Evolutionary conservation across 2,888 invertebrate genomes (phyloP).

Genomic region (Gerosis bhagava): DNA sequence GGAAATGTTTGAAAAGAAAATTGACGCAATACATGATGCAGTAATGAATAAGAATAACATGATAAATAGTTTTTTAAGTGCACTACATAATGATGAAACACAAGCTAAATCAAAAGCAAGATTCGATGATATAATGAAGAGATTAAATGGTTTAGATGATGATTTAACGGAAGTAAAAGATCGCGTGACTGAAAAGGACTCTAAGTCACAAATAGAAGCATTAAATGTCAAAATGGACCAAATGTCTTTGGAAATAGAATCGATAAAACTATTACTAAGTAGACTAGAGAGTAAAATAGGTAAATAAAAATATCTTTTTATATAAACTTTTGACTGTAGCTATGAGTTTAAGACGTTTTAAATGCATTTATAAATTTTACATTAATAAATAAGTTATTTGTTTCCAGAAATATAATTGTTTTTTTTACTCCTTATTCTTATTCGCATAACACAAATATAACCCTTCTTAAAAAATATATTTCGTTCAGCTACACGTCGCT

Average conservation of each 20-base stretch:
- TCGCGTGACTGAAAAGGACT: slow-evolving; percentile 50
- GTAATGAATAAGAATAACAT: slow-evolving; percentile 52
- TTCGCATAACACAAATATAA: too few species aligned
- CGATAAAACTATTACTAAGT: slow-evolving; percentile 55
- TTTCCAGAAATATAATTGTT: too few species aligned
- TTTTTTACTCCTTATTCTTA: too few species aligned
- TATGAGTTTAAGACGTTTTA: background rate
- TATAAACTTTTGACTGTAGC: too few species aligned
- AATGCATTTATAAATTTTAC: slow-evolving; percentile 1
- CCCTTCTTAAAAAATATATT: too few species aligned
- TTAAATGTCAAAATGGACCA: slow-evolving; percentile 66
- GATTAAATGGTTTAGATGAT: slow-evolving; percentile 56
- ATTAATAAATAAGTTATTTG: too few species aligned
- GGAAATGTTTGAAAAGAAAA: slow-evolving; percentile 51
- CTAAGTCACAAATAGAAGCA: slow-evolving; percentile 48
- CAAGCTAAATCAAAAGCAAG: slow-evolving; percentile 38
- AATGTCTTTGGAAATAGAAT: slow-evolving; percentile 59
- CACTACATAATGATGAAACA: slow-evolving; percentile 28
- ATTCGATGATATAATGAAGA: slow-evolving; percentile 55
- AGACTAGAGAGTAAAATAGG: slow-evolving; percentile 61
- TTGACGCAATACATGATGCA: slow-evolving; percentile 62
- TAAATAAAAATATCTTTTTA: too few species aligned
- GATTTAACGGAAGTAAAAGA: slow-evolving; percentile 51
- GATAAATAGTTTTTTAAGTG: too few species aligned
- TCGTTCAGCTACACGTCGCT: too few species aligned